A percentile compares a stretch with the other conserved stretches of the same genome.
Evolutionary conservation across 2,113 vertebrate species (phyloP).

Genomic region (Gopherus evgoodei): DNA sequence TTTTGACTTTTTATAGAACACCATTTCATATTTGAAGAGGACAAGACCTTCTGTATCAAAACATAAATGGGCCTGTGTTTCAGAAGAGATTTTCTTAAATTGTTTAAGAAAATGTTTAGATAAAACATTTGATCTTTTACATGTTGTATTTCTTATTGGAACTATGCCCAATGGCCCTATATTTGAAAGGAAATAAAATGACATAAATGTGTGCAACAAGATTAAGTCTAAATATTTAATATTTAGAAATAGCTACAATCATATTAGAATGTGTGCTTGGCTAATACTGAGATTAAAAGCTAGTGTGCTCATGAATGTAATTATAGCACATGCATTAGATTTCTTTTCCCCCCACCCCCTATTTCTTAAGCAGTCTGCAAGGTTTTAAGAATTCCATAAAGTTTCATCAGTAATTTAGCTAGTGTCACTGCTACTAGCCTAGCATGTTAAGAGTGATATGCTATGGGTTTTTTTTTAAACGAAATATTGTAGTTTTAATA

Average conservation of each 20-base stretch:
- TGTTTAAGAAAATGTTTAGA: not conserved
- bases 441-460: not conserved
- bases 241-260: not conserved
- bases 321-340: not conserved
- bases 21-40: not conserved
- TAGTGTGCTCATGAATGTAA: accelerated
- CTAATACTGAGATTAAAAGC: not conserved
- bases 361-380: not conserved
- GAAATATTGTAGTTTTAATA: not conserved
- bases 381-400: not conserved
- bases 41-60: not conserved
- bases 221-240: not conserved
- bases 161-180: not conserved
- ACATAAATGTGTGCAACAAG: not conserved
- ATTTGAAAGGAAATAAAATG: not conserved
- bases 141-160: not conserved
- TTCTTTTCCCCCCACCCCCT: not conserved
- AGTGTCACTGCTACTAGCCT: not conserved
- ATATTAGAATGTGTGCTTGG: not conserved
- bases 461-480: not conserved
- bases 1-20: not conserved
- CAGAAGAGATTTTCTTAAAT: not conserved
- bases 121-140: not conserved
- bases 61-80: not conserved
- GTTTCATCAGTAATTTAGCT: not conserved